These are phyloP conservation scores for Coregonus sp. DNA, from an alignment of 2,797 vertebrate genomes.

Conservation along the genomic window DNA sequence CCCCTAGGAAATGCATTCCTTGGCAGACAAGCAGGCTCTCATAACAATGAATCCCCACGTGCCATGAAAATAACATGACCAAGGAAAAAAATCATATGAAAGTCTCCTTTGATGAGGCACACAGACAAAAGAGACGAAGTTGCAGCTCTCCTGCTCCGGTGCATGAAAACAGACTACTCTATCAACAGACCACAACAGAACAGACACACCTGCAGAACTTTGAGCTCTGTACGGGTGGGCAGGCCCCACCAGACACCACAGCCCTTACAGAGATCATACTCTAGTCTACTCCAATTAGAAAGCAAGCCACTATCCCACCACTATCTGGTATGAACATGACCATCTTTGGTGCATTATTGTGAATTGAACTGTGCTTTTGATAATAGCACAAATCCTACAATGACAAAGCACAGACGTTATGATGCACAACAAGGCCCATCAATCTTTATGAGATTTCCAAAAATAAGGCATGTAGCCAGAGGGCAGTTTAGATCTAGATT, in stretches of 20 bases:
- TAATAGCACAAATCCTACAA: background rate
- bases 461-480: background rate
- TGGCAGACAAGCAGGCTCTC: conserved; percentile 62
- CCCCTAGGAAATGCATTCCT: conserved; percentile 57
- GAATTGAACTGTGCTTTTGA: background rate
- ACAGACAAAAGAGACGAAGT: conserved; percentile 6
- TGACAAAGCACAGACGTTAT: background rate
- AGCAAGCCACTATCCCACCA: background rate
- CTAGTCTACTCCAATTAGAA: background rate
- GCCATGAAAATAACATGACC: conserved; percentile 64
- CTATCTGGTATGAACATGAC: background rate
- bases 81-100: conserved; percentile 42
- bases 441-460: background rate
- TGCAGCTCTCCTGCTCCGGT: background rate
- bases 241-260: background rate
- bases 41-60: conserved; percentile 64
- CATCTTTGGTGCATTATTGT: background rate
- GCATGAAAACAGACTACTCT: background rate
- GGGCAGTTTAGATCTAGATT: background rate
- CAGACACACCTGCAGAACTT: conserved; percentile 3
- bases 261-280: background rate
- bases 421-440: background rate
- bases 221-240: background rate
- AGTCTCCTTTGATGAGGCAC: conserved; percentile 33
- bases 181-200: background rate